Evolutionary conservation across 2,888 invertebrate genomes (phyloP).

Genomic region (Phaedon cochleariae): DNA sequence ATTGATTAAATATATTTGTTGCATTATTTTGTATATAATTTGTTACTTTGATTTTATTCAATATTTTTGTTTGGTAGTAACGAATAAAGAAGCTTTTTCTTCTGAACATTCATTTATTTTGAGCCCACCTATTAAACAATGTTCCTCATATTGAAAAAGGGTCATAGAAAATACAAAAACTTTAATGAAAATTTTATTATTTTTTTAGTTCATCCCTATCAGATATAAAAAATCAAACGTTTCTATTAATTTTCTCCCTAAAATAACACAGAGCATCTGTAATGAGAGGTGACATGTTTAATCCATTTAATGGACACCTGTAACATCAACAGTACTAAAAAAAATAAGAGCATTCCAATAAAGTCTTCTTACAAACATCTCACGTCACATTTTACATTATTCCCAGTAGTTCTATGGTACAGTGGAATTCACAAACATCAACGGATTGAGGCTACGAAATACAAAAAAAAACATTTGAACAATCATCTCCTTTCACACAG

Average conservation of each 20-base stretch:
- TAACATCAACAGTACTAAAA: conserved; percentile 44
- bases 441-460: conserved; percentile 22
- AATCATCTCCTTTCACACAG: not conserved
- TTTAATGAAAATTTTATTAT: conserved; percentile 66
- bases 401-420: conserved; percentile 31
- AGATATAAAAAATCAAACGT: conserved; percentile 72
- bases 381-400: conserved; percentile 49
- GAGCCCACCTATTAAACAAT: too few species aligned
- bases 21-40: conserved; percentile 52
- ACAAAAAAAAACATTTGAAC: conserved; percentile 8
- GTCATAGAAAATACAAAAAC: conserved; percentile 25
- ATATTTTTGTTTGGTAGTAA: conserved; percentile 47
- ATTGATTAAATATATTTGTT: conserved; percentile 32
- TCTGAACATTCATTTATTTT: conserved; percentile 4
- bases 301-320: conserved; percentile 55
- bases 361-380: conserved; percentile 43
- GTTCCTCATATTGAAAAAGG: not conserved
- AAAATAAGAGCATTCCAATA: conserved; percentile 8
- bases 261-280: conserved; percentile 66
- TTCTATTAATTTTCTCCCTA: conserved; percentile 60
- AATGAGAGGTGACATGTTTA: conserved; percentile 60
- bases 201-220: conserved; percentile 66
- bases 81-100: conserved; percentile 38
- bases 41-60: conserved; percentile 51
- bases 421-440: conserved; percentile 25